Evolutionary conservation across 2,888 invertebrate species (phyloP).

Genomic region (Metalampra italica): DNA sequence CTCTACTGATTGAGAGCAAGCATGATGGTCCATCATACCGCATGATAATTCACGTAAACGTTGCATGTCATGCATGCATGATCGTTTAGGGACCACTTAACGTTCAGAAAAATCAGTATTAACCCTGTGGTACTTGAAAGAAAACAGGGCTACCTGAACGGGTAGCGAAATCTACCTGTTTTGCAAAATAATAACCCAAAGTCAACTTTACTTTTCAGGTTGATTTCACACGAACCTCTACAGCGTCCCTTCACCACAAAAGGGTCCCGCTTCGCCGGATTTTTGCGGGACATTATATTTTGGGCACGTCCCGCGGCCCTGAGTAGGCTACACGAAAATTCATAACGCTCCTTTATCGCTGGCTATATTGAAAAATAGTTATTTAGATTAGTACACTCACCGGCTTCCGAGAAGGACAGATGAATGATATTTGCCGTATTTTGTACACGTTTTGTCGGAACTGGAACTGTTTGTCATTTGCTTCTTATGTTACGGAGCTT

Average conservation of each 20-base stretch:
- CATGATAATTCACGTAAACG: too few relatives aligned
- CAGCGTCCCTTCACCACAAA: neutral
- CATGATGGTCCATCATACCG: too few relatives aligned
- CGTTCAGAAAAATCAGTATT: too few relatives aligned
- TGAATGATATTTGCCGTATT: slow-evolving; percentile 23
- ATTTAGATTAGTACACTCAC: slow-evolving; percentile 48
- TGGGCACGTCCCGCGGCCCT: slow-evolving; percentile 46
- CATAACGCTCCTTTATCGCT: slow-evolving; percentile 54
- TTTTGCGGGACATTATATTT: slow-evolving; percentile 41
- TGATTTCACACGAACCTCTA: neutral
- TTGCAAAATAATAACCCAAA: neutral
- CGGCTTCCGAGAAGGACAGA: slow-evolving; percentile 25
- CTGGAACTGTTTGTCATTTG: too few relatives aligned
- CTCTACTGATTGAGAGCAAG: too few relatives aligned
- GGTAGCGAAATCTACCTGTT: too few relatives aligned
- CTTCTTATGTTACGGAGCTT: too few relatives aligned
- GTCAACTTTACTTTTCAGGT: neutral
- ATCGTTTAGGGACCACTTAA: too few relatives aligned
- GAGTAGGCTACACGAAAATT: slow-evolving; percentile 57
- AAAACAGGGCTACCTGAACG: too few relatives aligned
- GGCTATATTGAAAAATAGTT: slow-evolving; percentile 72
- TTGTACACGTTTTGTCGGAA: neutral
- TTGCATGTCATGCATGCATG: too few relatives aligned
- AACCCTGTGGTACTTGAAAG: too few relatives aligned
- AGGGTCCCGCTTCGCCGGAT: neutral